Evolutionary conservation across 2,888 invertebrate species (phyloP).

Genomic region (Noctua comes): DNA sequence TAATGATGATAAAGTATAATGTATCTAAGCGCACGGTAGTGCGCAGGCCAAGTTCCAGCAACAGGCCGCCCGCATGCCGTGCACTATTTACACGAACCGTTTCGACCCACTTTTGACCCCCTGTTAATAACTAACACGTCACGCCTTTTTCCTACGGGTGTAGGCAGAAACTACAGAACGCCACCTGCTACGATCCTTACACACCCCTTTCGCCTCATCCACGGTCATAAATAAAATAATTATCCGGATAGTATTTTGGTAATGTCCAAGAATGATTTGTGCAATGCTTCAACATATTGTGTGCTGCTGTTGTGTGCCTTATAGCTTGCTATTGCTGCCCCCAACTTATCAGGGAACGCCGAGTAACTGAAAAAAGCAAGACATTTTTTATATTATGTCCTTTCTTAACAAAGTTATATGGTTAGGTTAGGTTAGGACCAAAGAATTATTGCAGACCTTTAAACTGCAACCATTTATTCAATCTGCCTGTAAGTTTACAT

Average conservation of each 20-base stretch:
- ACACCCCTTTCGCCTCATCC: background rate
- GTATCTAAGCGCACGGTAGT: too few relatives aligned
- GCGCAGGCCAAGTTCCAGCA: too few relatives aligned
- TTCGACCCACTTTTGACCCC: too few relatives aligned
- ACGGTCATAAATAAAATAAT: too few relatives aligned
- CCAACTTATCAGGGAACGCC: slow-evolving; percentile 95
- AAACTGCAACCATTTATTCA: background rate
- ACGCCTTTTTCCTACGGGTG: background rate
- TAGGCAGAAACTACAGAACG: background rate
- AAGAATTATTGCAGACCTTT: too few relatives aligned
- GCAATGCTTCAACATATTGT: slow-evolving; percentile 93
- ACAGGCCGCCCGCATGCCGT: too few relatives aligned
- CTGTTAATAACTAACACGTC: too few relatives aligned
- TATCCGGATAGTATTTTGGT: slow-evolving; percentile 83
- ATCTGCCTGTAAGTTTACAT: background rate
- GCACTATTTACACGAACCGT: too few relatives aligned
- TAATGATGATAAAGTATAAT: background rate
- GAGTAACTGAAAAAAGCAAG: slow-evolving; percentile 93
- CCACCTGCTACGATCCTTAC: background rate
- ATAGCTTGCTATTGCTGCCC: slow-evolving; percentile 96
- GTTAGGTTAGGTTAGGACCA: too few relatives aligned
- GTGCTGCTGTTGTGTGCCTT: slow-evolving; percentile 92
- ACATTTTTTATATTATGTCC: background rate
- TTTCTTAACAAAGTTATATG: background rate
- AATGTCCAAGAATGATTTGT: slow-evolving; percentile 93